phyloP scores from a whole-genome alignment of 2,888 invertebrate genomes.

The Apamea epomidion region DNA sequence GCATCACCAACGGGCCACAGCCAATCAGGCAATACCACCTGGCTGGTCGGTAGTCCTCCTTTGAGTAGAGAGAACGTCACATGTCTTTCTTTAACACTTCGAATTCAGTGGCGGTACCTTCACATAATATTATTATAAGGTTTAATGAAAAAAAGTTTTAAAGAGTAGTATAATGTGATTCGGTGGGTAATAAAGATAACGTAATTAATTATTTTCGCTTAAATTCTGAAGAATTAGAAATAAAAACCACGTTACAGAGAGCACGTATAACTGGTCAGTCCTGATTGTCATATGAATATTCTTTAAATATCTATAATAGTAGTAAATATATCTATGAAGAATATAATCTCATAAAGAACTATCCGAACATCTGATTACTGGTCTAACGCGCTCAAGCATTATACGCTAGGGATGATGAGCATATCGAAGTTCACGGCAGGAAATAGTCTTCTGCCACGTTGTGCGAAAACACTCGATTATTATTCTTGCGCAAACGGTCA shows the following conservation, averaged over 20 bases:
- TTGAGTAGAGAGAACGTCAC: not conserved
- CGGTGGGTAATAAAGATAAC: not conserved
- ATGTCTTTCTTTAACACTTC: slow-evolving; percentile 9
- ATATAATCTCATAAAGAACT: too few species aligned
- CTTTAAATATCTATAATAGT: not conserved
- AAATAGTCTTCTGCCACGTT: not conserved
- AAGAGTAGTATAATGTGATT: not conserved
- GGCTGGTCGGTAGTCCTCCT: not conserved
- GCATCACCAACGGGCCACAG: not conserved
- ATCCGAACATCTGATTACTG: not conserved
- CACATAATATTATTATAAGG: not conserved
- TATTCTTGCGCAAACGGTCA: not conserved
- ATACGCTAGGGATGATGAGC: not conserved
- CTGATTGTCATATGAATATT: too few species aligned
- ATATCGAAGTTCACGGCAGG: not conserved
- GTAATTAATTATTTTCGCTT: not conserved
- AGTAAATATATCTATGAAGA: not conserved
- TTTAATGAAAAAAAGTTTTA: not conserved
- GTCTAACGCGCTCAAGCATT: not conserved
- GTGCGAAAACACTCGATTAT: not conserved
- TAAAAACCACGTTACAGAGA: not conserved
- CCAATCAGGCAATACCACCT: not conserved
- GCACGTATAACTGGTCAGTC: not conserved
- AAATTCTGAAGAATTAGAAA: not conserved
- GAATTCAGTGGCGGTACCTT: slow-evolving; percentile 44